Evolutionary conservation across 2,113 vertebrate genomes (phyloP).

Genomic region (Vicugna pacos): DNA sequence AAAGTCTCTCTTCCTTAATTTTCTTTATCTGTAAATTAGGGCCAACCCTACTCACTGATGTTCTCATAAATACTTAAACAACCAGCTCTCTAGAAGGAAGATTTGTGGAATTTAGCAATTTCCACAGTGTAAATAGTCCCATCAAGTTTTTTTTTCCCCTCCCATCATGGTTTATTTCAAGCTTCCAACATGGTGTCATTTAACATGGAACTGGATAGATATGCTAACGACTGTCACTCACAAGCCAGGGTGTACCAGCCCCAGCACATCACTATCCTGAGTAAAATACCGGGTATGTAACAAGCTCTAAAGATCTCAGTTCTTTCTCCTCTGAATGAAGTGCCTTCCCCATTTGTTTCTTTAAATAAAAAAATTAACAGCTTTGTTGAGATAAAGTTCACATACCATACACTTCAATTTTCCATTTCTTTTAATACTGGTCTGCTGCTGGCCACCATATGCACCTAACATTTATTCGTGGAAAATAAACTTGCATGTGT

Average conservation of each 20-base stretch:
- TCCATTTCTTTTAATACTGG: neutral
- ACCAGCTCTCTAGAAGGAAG: neutral
- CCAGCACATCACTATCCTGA: neutral
- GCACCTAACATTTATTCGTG: neutral
- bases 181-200: neutral
- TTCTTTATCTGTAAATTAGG: neutral
- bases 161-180: neutral
- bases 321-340: neutral
- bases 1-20: neutral
- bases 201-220: neutral
- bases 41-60: rapidly evolving
- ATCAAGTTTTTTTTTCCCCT: neutral
- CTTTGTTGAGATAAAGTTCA: neutral
- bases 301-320: neutral
- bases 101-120: neutral
- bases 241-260: neutral
- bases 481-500: neutral
- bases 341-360: neutral
- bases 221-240: neutral
- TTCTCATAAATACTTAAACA: neutral
- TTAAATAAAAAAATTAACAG: neutral
- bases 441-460: neutral
- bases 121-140: neutral
- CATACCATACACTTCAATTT: neutral
- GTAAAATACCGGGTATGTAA: neutral